Conservation (phyloP, 2,113 vertebrate genomes). For the Cichladusa arquata region DNA sequence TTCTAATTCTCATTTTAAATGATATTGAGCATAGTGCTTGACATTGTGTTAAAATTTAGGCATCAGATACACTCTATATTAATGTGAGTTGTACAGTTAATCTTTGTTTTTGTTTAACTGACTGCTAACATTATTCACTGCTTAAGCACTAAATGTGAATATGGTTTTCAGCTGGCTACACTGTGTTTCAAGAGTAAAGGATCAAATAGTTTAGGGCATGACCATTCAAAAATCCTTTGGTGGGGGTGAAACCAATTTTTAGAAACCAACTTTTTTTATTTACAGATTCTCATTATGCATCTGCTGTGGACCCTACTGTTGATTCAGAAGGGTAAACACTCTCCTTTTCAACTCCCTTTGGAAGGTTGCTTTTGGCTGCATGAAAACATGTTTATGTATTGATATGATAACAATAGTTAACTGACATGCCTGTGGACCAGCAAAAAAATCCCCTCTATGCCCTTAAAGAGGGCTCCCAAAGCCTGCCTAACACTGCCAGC, state of each 20-base stretch:
- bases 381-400: background rate
- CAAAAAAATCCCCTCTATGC: background rate
- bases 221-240: background rate
- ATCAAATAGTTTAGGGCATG: background rate
- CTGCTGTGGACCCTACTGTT: background rate
- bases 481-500: background rate
- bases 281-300: accelerated
- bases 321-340: background rate
- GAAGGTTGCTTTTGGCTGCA: background rate
- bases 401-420: background rate
- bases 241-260: background rate
- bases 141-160: background rate
- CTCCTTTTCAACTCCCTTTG: background rate
- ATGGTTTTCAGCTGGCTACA: background rate
- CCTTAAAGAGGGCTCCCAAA: background rate
- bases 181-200: background rate
- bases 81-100: background rate
- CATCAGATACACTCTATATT: background rate
- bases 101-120: background rate
- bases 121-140: background rate
- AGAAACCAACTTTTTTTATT: background rate
- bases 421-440: background rate
- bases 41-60: background rate
- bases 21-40: background rate
- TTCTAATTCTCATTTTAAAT: background rate